Base-by-base conservation (phyloP, 2,113 vertebrate genomes). In the Marcusenius ussheri region DNA sequence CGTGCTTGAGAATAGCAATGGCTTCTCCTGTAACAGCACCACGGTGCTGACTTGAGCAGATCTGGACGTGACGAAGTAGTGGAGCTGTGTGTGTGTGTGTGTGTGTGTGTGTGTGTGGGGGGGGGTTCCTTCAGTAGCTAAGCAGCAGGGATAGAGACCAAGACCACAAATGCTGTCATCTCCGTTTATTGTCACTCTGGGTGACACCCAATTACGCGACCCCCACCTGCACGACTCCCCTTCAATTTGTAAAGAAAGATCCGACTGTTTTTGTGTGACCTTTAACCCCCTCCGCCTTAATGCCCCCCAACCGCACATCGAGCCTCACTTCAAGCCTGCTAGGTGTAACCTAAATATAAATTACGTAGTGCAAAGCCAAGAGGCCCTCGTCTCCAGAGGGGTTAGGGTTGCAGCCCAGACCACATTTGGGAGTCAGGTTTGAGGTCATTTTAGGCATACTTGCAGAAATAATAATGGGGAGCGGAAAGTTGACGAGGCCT, bases 31-130 rank as follows among this genome's bases (percentile, higher is more conserved):
- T 91, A 94, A 93, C 91, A 92, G 85, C 90, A 92, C 92, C 93
- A 93, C 91, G 95, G 86, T 93, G 88, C 92, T 92, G 91, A 93
- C 91, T 93, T 90, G 90, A 92, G 91, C 91, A 93, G 93, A 94
- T 94, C 91, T 93, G 91, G 92, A 89, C 84, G 90, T 92, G 91
- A 92, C 93, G 93, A 92, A 94, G 93, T 94, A 90, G 84, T 31
- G 92, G 89, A 88, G 88, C 85, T 91, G 92, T 70, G 46, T 66
- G 58, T 9, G 45, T 31, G 56, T 17, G 50, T 51, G 35, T 4
- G 31, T 6, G 8, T 49, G 47, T 90, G 92, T 70, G 15, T 47
- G 58, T 19, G 80, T 27, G 56, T 8, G 21, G 21, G 21, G 77
- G 19, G 42, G 17, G 8, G 11, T 15, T 2, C 35, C 74, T 80